phyloP scores from a whole-genome alignment of 2,888 invertebrate genomes.

The Gnatocerus cornutus region DNA sequence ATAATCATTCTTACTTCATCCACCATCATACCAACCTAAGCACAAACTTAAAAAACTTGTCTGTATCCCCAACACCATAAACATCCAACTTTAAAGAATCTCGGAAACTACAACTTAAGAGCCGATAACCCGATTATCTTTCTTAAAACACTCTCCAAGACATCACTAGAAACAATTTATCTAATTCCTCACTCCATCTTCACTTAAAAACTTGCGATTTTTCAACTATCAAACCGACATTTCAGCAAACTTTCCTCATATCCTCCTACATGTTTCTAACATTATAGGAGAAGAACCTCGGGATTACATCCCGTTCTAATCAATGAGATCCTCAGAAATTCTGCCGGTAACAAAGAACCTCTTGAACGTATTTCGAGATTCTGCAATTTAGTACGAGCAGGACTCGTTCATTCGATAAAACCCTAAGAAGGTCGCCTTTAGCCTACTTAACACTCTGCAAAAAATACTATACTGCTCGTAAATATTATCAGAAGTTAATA shows the following conservation, averaged over 20 bases:
- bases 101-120: too few species aligned
- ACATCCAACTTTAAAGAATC: too few species aligned
- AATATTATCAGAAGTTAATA: not conserved
- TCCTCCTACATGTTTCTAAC: conserved; percentile 32
- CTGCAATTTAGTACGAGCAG: conserved; percentile 11
- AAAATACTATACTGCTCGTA: not conserved
- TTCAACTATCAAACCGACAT: not conserved
- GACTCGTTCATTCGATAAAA: not conserved
- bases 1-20: too few species aligned
- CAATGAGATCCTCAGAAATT: conserved; percentile 26
- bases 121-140: too few species aligned
- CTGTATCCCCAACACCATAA: not conserved
- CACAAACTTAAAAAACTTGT: too few species aligned
- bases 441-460: not conserved
- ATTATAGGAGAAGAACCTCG: conserved; percentile 18
- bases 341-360: conserved; percentile 9
- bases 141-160: too few species aligned
- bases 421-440: not conserved
- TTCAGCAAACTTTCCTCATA: conserved; percentile 14
- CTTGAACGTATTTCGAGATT: conserved; percentile 14
- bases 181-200: too few species aligned
- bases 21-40: too few species aligned
- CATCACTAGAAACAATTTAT: too few species aligned
- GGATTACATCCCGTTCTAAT: conserved; percentile 23
- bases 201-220: too few species aligned